Percentiles rank a stretch among this genome's conserved stretches.
These are phyloP conservation scores for Dendrolimus pini DNA, from an alignment of 2,888 invertebrate genomes.

Conservation along the genomic window DNA sequence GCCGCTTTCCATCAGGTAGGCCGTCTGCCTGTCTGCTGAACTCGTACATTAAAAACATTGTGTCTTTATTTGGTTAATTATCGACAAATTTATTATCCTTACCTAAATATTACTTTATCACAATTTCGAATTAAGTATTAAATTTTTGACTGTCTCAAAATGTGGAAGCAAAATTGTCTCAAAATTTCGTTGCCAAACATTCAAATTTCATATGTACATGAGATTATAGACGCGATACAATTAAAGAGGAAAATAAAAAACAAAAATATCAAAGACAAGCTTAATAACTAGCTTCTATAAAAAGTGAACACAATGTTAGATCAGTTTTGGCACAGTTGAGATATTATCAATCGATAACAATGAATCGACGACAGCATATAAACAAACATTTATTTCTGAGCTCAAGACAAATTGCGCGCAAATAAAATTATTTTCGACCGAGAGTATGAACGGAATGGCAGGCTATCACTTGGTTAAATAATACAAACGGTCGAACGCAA, in stretches of 20 bases:
- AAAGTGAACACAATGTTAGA: background rate
- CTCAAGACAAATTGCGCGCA: constrained; percentile 1
- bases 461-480: constrained; percentile 2
- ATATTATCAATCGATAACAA: background rate
- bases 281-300: background rate
- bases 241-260: too few relatives aligned
- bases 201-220: too few relatives aligned
- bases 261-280: background rate
- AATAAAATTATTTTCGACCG: constrained; percentile 1
- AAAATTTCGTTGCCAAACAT: too few relatives aligned
- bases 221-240: too few relatives aligned
- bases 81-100: too few relatives aligned
- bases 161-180: too few relatives aligned
- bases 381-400: background rate
- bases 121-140: too few relatives aligned
- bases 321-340: background rate
- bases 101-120: too few relatives aligned
- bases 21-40: background rate
- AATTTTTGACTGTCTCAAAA: too few relatives aligned
- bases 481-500: constrained; percentile 14
- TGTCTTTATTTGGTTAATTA: too few relatives aligned
- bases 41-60: too few relatives aligned
- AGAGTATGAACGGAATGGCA: constrained; percentile 1
- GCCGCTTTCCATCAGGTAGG: background rate
- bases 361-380: background rate